phyloP scores from a whole-genome alignment of 2,888 invertebrate genomes.

The Parnassius apollo region DNA sequence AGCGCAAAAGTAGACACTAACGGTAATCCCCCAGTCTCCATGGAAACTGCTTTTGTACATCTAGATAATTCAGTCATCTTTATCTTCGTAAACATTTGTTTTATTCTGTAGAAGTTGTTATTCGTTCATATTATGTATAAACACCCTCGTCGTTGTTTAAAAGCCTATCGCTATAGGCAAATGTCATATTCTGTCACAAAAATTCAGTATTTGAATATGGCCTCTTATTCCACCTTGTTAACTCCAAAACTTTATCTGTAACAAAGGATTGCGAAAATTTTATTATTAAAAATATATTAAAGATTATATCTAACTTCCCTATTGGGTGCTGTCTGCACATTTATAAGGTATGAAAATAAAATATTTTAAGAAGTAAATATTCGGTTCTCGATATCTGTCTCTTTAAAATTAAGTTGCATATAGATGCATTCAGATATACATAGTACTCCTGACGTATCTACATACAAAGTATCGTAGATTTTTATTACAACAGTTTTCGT shows the following conservation, averaged over 20 bases:
- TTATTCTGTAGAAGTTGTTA: conserved; percentile 27
- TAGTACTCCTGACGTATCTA: conserved; percentile 27
- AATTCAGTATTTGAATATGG: neutral
- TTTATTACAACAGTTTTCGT: conserved; percentile 74
- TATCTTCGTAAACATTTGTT: conserved; percentile 37
- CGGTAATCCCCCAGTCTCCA: conserved; percentile 71
- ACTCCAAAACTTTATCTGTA: conserved; percentile 17
- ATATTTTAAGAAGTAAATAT: too few species aligned
- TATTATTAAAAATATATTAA: too few species aligned
- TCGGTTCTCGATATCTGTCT: too few species aligned
- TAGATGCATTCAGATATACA: conserved; percentile 18
- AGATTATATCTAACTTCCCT: too few species aligned
- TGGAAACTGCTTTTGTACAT: conserved; percentile 56
- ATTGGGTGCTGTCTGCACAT: too few species aligned
- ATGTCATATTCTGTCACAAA: too few species aligned
- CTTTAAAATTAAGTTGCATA: neutral
- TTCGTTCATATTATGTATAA: conserved; percentile 1
- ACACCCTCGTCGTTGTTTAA: too few species aligned
- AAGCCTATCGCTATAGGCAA: too few species aligned
- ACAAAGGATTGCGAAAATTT: conserved; percentile 4
- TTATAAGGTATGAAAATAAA: too few species aligned
- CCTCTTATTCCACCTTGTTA: neutral
- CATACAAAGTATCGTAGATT: conserved; percentile 60
- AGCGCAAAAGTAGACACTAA: conserved; percentile 72
- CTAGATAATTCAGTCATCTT: conserved; percentile 56